phyloP scores from a whole-genome alignment of 2,113 vertebrate genomes.

The Syngnathoides biaculeatus region DNA sequence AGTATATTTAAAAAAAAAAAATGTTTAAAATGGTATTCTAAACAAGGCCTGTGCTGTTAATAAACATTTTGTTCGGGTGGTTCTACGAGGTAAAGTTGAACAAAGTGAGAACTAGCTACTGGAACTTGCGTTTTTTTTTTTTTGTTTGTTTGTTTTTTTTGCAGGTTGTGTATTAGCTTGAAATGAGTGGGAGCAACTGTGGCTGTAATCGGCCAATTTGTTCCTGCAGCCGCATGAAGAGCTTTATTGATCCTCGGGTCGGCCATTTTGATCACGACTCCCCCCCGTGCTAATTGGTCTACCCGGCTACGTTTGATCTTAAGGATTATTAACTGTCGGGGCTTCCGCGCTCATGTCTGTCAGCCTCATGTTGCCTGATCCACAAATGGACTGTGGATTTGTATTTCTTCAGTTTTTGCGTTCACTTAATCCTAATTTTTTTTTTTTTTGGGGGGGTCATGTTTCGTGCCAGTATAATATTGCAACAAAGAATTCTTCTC shows the following conservation, averaged over 20 bases:
- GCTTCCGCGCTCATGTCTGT: conserved; percentile 16
- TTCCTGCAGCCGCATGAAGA: conserved; percentile 33
- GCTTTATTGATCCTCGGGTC: conserved; percentile 44
- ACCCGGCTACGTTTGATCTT: conserved; percentile 37
- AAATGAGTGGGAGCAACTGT: background rate
- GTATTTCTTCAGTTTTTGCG: conserved; percentile 23
- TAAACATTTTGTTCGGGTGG: background rate
- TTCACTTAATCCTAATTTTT: conserved; percentile 46
- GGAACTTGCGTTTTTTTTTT: background rate
- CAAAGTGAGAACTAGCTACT: background rate
- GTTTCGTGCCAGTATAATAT: conserved; percentile 46
- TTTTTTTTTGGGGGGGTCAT: no score
- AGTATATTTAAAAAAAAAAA: background rate
- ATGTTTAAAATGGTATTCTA: background rate
- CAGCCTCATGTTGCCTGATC: background rate
- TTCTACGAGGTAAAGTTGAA: background rate
- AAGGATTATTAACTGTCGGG: conserved; percentile 44
- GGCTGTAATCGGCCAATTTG: conserved; percentile 3
- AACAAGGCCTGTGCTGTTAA: background rate
- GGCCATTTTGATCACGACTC: conserved; percentile 39
- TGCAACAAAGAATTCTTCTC: conserved; percentile 64
- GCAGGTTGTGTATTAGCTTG: conserved; percentile 4
- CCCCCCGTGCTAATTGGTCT: conserved; percentile 50
- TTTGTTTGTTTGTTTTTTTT: no score
- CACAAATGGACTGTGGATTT: conserved; percentile 28